Evolutionary conservation across 2,113 vertebrate genomes (phyloP).

Genomic region (Poeciliopsis occidentalis): DNA sequence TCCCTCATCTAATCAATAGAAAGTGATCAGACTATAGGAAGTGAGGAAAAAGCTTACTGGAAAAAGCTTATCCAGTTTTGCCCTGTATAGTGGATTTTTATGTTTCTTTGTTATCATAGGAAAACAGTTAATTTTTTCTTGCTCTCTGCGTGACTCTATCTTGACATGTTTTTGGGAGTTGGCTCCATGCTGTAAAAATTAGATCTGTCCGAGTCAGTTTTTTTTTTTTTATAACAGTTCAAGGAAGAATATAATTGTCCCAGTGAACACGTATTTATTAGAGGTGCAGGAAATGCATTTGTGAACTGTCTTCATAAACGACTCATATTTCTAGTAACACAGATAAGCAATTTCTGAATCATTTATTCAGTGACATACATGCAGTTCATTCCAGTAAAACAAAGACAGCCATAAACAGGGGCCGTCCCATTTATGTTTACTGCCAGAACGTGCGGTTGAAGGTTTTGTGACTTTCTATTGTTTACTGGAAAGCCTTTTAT

Average conservation of each 20-base stretch:
- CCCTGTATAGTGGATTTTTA: not conserved
- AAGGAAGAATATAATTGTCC: not conserved
- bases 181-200: not conserved
- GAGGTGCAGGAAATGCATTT: not conserved
- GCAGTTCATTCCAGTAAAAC: not conserved
- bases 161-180: not conserved
- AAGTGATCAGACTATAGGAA: no score
- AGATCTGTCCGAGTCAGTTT: not conserved
- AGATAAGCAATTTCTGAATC: not conserved
- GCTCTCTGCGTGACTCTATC: not conserved
- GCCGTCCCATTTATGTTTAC: not conserved
- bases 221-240: not conserved
- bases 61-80: no score
- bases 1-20: no score
- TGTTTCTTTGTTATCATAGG: no score
- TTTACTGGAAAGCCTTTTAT: conserved; percentile 18
- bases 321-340: not conserved
- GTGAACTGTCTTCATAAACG: not conserved
- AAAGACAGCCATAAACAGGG: not conserved
- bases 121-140: not conserved
- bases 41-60: no score
- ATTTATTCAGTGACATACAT: not conserved
- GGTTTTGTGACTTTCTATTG: not conserved
- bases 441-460: not conserved
- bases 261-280: not conserved